Evolutionary conservation across 2,888 invertebrate genomes (phyloP).

Genomic region (Drosophila imparisetae): DNA sequence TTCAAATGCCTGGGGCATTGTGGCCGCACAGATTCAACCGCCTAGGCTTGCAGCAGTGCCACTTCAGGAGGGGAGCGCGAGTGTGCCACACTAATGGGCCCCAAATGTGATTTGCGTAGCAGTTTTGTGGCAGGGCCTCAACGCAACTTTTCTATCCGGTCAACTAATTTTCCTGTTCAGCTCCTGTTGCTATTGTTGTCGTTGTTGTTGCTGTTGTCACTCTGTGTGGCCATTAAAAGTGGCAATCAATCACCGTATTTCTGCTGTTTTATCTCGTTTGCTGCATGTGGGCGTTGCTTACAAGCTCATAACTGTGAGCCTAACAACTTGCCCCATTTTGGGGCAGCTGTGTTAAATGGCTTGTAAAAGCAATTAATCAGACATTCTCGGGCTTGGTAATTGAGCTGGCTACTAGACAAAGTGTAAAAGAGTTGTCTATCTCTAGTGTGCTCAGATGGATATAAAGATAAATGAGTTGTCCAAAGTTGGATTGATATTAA

Average conservation of each 20-base stretch:
- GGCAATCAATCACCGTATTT: slow-evolving; percentile 56
- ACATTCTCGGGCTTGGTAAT: slow-evolving; percentile 17
- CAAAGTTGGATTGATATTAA: background rate
- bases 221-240: slow-evolving; percentile 39
- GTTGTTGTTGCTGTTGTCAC: slow-evolving; percentile 6
- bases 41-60: background rate
- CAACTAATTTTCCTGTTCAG: slow-evolving; percentile 1
- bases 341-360: slow-evolving; percentile 42
- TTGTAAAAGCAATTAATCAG: slow-evolving; percentile 56
- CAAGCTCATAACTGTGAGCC: slow-evolving; percentile 42
- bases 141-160: slow-evolving; percentile 16
- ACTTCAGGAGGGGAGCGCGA: background rate
- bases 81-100: slow-evolving; percentile 38
- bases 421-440: background rate
- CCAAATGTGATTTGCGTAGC: slow-evolving; percentile 43
- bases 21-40: slow-evolving; percentile 22
- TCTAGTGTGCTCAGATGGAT: background rate
- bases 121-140: slow-evolving; percentile 15
- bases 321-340: slow-evolving; percentile 37
- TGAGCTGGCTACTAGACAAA: slow-evolving; percentile 17
- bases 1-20: slow-evolving; percentile 12
- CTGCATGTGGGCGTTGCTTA: slow-evolving; percentile 29
- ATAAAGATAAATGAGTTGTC: background rate
- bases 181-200: slow-evolving; percentile 1
- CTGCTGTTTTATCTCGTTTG: slow-evolving; percentile 3